These are phyloP conservation scores for Hylomyscus alleni DNA, from an alignment of 2,797 vertebrate genomes.

Conservation along the genomic window DNA sequence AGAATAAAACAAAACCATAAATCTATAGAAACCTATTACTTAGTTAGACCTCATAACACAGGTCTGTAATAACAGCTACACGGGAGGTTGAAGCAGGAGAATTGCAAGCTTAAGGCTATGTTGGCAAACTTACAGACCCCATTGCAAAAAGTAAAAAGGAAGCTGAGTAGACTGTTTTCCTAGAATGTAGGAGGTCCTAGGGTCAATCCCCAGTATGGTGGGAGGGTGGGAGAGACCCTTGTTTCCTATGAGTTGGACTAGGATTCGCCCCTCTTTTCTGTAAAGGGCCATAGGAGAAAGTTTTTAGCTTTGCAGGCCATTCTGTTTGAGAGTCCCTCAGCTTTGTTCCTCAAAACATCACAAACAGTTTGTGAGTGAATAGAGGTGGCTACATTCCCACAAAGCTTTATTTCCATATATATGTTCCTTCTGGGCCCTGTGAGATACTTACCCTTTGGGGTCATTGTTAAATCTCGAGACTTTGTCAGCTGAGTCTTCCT, in stretches of 20 bases:
- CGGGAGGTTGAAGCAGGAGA: background rate
- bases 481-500: background rate
- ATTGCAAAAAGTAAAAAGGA: background rate
- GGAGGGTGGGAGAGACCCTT: background rate
- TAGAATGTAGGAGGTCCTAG: background rate
- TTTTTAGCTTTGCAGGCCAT: background rate
- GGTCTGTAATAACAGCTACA: background rate
- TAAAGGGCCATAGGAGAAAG: background rate
- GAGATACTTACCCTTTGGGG: fast-evolving
- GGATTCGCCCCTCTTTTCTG: too few relatives aligned
- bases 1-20: background rate
- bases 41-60: background rate
- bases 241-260: background rate
- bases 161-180: background rate
- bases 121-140: background rate
- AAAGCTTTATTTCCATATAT: background rate
- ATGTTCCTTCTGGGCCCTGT: background rate
- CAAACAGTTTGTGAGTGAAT: fast-evolving
- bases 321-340: background rate
- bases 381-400: fast-evolving
- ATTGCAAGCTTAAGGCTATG: background rate
- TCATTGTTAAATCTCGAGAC: background rate
- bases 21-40: background rate
- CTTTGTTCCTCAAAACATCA: background rate
- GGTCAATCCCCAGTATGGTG: background rate